Percentiles rank a stretch among this genome's conserved stretches.
phyloP scores from a whole-genome alignment of 2,113 vertebrate genomes.

The Ceyx cyanopectus region DNA sequence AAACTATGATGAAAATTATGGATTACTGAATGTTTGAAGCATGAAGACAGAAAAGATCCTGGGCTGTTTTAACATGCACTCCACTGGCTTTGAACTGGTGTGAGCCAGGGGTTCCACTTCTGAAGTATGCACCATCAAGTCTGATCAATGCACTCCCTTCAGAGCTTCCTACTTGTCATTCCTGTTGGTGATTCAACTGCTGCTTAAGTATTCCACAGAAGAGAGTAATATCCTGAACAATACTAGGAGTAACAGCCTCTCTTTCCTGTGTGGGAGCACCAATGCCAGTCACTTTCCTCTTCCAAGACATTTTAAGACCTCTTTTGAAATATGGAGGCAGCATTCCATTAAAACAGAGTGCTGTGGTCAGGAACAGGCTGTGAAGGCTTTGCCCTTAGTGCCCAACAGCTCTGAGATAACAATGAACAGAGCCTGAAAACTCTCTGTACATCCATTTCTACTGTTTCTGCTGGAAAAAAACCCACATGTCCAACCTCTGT shows the following conservation, averaged over 20 bases:
- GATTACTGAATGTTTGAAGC: not conserved
- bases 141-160: not conserved
- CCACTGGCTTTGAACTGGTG: not conserved
- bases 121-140: not conserved
- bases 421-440: not conserved
- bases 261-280: not conserved
- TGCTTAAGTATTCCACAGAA: not conserved
- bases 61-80: not conserved
- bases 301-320: not conserved
- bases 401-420: not conserved
- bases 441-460: not conserved
- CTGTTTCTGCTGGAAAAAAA: not conserved
- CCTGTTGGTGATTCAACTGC: not conserved
- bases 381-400: not conserved
- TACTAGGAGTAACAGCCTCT: not conserved
- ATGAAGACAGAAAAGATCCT: not conserved
- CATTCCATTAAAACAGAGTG: not conserved
- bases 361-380: not conserved
- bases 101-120: not conserved
- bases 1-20: not conserved
- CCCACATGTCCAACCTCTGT: not conserved
- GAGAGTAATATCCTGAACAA: not conserved
- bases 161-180: not conserved
- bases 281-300: conserved; percentile 3
- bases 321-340: not conserved